Evolutionary conservation across 2,888 invertebrate genomes (phyloP), one percentile per base, ranked within the genome.

Genomic region (Synergus umbraculus): DNA sequence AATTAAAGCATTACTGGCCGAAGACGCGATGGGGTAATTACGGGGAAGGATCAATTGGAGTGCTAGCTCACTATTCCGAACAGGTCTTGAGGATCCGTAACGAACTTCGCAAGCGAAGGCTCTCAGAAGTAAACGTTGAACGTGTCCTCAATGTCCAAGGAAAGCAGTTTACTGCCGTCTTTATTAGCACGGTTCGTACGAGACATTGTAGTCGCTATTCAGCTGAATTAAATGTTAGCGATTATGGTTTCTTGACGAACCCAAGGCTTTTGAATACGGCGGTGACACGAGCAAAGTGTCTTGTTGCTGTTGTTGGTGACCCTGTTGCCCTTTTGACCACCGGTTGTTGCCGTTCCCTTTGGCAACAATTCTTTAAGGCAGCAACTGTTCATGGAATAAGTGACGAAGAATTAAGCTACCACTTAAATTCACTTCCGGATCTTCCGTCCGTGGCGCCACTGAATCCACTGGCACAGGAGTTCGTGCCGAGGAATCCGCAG

Each of bases 121-220:
- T 97, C 92, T 94, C 94, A 83, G 95, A 95, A 79, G 95, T 97
- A 66, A 96, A 96, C 13, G 97, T 97, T 2, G 97, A 97, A 89
- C 93, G 97, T 80, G 97, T 97, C 4, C 93, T 96, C 13, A 97
- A 97, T 92, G 97, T 97, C 0, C 97, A 97, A 93, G 97, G 97
- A 89, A 97, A 97, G 89, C 97, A 97, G 92, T 97, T 97, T 90
- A 94, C 97, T 10, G 97, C 96, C 0, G 95, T 97, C 76, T 96
- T 97, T 88, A 92, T 97, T 80, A 96, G 96, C 60, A 97, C 97
- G 0, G 96, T 96, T 0, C 93, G 96, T 49, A 97, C 97, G 8
- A 93, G 96, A 41, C 94, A 95, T 78, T 96, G 96, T 0, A 96
- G 96, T 89, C 93, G 93, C 22, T 87, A 93, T 86, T 87, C 92